Base-by-base conservation (phyloP, 2,888 invertebrate genomes). In the Parasteatoda lunata region DNA sequence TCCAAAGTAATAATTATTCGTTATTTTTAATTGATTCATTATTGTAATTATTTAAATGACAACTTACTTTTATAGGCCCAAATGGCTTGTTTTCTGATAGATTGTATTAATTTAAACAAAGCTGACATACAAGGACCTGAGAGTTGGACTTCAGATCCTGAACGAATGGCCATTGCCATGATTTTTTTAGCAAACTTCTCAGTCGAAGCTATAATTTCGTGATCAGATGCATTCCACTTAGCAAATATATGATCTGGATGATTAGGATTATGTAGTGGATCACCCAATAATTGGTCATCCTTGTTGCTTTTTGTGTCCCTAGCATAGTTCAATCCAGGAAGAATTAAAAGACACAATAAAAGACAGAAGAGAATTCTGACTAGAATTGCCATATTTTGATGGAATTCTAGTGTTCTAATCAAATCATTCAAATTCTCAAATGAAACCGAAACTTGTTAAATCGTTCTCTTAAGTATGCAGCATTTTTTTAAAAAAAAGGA, bases 111-210 rank as follows among this genome's bases (percentile, higher is more conserved):
- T 77, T 77, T 88, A 49, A 88, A 88, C 49, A 88, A 51, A 6
- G 84, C 77, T 4, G 84, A 64, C 84, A 84, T 84, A 49, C 88
- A 88, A 0, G 88, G 88, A 3, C 84, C 84, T 5, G 80, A 73
- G 5, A 88, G 7, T 13, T 80, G 47, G 15, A 88, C 69, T 2
- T 80, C 73, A 11, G 84, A 77, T 15, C 84, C 76, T 2, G 69
- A 15, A 15, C 88, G 66, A 45, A 88, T 80, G n/a, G 84, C 51
- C 77, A 77, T 71, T 0, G 88, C 84, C 77, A 88, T 84, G 48
- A 88, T 51, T 59, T 84, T 88, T 70, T 84, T 84, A 3, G 84
- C 48, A 48, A 77, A 8, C 7, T 73, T 49, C 15, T 88, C 88
- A 0, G 65, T 73, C 2, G 51, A 48, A n/a, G 64, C 68, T 13